A percentile compares a stretch with the other conserved stretches of the same genome.
phyloP scores from a whole-genome alignment of 2,888 invertebrate genomes.

The Netelia melanura region DNA sequence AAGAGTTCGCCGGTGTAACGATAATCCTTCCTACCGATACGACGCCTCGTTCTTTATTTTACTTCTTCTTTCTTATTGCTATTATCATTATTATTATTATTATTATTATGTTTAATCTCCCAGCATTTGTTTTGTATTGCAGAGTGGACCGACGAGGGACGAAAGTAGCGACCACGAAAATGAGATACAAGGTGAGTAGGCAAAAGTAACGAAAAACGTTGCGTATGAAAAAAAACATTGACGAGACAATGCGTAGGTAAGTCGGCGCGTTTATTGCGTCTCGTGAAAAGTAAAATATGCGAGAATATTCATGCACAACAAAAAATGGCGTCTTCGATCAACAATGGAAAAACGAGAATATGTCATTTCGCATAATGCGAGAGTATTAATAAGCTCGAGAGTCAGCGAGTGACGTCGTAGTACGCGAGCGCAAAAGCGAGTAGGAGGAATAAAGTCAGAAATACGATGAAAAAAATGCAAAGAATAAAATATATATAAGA shows the following conservation, averaged over 20 bases:
- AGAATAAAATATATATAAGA: not conserved
- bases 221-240: not conserved
- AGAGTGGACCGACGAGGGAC: slow-evolving; percentile 6
- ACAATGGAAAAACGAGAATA: not conserved
- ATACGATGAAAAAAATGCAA: not conserved
- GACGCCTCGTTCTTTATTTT: slow-evolving; percentile 16
- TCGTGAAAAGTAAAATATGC: not conserved
- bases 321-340: not conserved
- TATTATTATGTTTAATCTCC: slow-evolving; percentile 6
- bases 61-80: not conserved
- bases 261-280: not conserved
- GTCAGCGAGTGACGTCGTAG: not conserved
- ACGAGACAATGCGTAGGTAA: not conserved
- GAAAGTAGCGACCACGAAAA: slow-evolving; percentile 67
- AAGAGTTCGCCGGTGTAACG: slow-evolving; percentile 43
- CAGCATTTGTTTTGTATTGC: slow-evolving; percentile 48
- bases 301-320: not conserved
- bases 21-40: slow-evolving; percentile 38
- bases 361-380: slow-evolving; percentile 4
- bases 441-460: slow-evolving; percentile 25
- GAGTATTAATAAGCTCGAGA: not conserved
- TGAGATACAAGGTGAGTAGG: slow-evolving; percentile 81
- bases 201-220: not conserved
- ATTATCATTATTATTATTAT: not conserved
- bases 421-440: not conserved